A percentile compares a stretch with the other conserved stretches of the same genome.
phyloP scores from a whole-genome alignment of 1,140 invertebrate genomes.

The Argopecten irradians region DNA sequence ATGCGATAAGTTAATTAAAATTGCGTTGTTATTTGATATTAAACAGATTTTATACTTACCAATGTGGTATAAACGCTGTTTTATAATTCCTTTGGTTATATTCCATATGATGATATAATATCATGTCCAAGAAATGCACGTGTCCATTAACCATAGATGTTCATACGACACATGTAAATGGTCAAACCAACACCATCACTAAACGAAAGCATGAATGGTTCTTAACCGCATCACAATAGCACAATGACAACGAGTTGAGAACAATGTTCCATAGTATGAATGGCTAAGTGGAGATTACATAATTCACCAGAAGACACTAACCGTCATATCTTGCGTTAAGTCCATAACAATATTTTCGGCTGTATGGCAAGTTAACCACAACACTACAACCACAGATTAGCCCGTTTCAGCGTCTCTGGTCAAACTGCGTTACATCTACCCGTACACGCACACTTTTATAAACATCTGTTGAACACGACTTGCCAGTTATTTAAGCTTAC shows the following conservation, averaged over 20 bases:
- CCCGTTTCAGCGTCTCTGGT: background rate
- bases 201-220: background rate
- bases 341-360: background rate
- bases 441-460: background rate
- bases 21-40: background rate
- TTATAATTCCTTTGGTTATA: background rate
- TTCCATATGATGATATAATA: background rate
- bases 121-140: background rate
- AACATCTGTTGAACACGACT: slow-evolving; percentile 4
- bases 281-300: background rate
- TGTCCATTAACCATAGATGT: background rate
- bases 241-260: background rate
- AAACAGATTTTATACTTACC: background rate
- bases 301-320: background rate
- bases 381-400: background rate
- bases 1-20: background rate
- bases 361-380: background rate
- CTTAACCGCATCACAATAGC: background rate
- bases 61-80: background rate
- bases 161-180: background rate
- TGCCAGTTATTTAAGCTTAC: background rate
- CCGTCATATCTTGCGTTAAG: background rate
- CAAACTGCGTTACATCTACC: slow-evolving; percentile 14
- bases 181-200: background rate
- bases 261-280: no score